Evolutionary conservation across 2,888 invertebrate genomes (phyloP).

Genomic region (Trissoscelio sp.): DNA sequence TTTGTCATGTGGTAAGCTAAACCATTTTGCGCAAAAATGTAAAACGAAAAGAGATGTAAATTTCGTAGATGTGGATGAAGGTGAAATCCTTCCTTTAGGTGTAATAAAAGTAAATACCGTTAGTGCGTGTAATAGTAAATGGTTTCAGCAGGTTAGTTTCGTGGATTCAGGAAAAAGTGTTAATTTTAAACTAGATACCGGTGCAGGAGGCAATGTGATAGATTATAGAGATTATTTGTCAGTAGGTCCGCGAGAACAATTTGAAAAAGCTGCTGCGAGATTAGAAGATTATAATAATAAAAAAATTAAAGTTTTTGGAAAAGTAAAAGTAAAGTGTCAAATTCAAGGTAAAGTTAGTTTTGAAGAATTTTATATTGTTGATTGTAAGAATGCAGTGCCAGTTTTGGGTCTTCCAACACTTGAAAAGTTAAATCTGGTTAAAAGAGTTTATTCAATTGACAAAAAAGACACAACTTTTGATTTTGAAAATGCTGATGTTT

Average conservation of each 20-base stretch:
- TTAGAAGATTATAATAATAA: slow-evolving; percentile 1
- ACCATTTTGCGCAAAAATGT: too few relatives aligned
- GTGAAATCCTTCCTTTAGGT: slow-evolving; percentile 1
- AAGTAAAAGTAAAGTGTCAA: background rate
- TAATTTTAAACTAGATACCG: background rate
- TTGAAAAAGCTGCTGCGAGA: background rate
- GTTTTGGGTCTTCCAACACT: background rate
- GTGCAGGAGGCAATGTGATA: background rate
- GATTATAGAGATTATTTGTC: background rate
- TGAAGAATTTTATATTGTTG: background rate
- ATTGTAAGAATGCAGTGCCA: background rate
- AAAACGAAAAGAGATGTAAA: too few relatives aligned
- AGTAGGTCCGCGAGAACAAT: background rate
- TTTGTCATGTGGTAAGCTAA: too few relatives aligned
- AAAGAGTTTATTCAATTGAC: slow-evolving; percentile 4
- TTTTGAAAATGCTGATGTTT: background rate
- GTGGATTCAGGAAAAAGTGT: background rate
- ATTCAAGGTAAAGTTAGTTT: background rate
- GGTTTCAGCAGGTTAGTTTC: slow-evolving; percentile 1
- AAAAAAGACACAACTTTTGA: too few relatives aligned
- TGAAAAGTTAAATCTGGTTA: background rate
- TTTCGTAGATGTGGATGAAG: background rate
- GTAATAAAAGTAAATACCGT: background rate
- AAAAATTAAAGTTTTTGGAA: background rate
- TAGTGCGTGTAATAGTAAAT: background rate